These are phyloP conservation scores for Drosophila atripex DNA, from an alignment of 2,888 invertebrate genomes.

Conservation along the genomic window DNA sequence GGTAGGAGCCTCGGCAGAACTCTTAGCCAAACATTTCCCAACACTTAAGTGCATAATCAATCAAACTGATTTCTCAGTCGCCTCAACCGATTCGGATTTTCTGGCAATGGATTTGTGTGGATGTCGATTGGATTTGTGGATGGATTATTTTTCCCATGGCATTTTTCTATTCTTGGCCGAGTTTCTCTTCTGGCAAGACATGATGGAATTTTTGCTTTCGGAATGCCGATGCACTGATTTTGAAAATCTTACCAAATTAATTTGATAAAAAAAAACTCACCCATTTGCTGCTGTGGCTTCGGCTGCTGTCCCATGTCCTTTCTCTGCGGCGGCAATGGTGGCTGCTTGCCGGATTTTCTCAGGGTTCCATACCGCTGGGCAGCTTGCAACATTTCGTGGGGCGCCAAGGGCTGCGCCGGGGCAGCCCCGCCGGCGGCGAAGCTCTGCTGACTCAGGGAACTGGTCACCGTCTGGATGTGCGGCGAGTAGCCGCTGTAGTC, in stretches of 20 bases:
- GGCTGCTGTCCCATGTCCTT: conserved; percentile 73
- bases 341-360: conserved; percentile 73
- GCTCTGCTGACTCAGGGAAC: conserved; percentile 76
- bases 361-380: conserved; percentile 79
- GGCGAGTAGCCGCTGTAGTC: conserved; percentile 79
- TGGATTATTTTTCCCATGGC: conserved; percentile 21
- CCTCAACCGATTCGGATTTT: conserved; percentile 43
- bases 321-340: conserved; percentile 72
- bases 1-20: conserved; percentile 19
- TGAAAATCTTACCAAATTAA: neutral
- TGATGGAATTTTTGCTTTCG: conserved; percentile 7
- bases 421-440: conserved; percentile 56
- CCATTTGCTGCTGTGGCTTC: conserved; percentile 69
- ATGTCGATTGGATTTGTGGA: conserved; percentile 29
- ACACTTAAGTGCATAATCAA: conserved; percentile 81
- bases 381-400: conserved; percentile 70
- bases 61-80: conserved; percentile 77
- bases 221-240: neutral
- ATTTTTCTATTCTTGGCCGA: conserved; percentile 3
- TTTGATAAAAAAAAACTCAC: conserved; percentile 59
- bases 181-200: neutral
- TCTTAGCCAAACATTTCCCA: conserved; percentile 34
- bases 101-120: conserved; percentile 28
- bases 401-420: conserved; percentile 48
- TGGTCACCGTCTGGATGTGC: conserved; percentile 75